Percentiles rank a stretch among this genome's conserved stretches.
These are phyloP conservation scores for Umimayanthus kanabou DNA, from an alignment of 92 coral and sea anemone species.

Conservation along the genomic window DNA sequence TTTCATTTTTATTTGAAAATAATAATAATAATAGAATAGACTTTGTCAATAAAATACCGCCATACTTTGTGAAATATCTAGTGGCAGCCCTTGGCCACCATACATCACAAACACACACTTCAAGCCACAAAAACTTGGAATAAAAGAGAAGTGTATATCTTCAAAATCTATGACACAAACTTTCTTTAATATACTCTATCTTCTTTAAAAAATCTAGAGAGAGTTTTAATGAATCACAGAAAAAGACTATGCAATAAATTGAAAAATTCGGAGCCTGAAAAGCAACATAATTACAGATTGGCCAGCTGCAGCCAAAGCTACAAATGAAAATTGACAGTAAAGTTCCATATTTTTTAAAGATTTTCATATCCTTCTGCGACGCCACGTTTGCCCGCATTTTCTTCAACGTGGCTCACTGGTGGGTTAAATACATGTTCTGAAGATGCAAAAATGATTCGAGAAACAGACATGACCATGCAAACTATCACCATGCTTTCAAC, in stretches of 20 bases:
- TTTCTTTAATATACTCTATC: too few relatives aligned
- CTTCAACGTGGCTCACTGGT: slow-evolving; percentile 35
- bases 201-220: not conserved
- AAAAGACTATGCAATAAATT: too few relatives aligned
- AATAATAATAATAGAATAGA: too few relatives aligned
- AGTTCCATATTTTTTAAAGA: not conserved
- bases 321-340: not conserved
- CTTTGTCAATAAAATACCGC: too few relatives aligned
- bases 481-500: not conserved
- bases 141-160: too few relatives aligned
- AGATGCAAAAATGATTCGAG: not conserved
- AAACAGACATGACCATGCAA: not conserved
- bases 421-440: not conserved
- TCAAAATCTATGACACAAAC: too few relatives aligned
- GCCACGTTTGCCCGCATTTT: slow-evolving; percentile 32
- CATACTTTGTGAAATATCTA: too few relatives aligned
- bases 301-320: not conserved
- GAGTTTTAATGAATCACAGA: not conserved
- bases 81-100: too few relatives aligned
- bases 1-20: too few relatives aligned
- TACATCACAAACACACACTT: too few relatives aligned
- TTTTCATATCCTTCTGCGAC: slow-evolving; percentile 28
- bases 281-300: too few relatives aligned
- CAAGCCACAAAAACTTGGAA: too few relatives aligned
- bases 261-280: not conserved